Evolutionary conservation across 2,888 invertebrate species (phyloP), one percentile per base, ranked within the genome.

Genomic region (Psylliodes chrysocephalus): DNA sequence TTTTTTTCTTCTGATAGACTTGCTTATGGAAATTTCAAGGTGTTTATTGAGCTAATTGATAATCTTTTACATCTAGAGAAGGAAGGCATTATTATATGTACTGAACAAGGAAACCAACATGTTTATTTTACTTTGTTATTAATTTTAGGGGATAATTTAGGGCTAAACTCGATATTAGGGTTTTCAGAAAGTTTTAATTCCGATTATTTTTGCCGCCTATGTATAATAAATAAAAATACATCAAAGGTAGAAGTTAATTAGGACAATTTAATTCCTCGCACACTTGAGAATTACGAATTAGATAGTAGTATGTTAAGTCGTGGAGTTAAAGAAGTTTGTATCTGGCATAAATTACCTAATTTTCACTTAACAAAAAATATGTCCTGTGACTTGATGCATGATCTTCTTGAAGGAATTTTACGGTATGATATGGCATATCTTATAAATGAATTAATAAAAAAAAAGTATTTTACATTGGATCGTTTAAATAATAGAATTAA

Each of bases 361-460:
- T 65, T 53, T 46, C 44, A 66, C 14, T 12, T 46, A 35, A 28
- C 54, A n/a, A 18, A 59, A 38, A 63, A 66, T 47, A 28, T 61
- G 10, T 52, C 62, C 12, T 35, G 51, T 33, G 66, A 66, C 25
- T 15, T 65, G 17, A 65, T 65, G 65, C 61, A 65, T 46, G 65
- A 64, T 54, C 8, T 57, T 6, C 30, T 42, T 5, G 61, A 62
- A 35, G 65, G 65, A 1, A 35, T 65, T 35, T 44, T 22, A 14
- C 25, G 65, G 12, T 65, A 65, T 33, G 65, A 63, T 42, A 63
- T 63, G 62, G 46, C 42, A 15, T 22, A 33, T 22, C 18, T 64
- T n/a, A 17, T 64, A 28, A 61, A 38, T 44, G 8, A 56, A n/a
- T 44, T 51, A 10, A 64, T 61, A 15, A 14, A 18, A 42, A 44